phyloP scores from a whole-genome alignment of 2,888 invertebrate genomes.

The Drosophila hamatofila region DNA sequence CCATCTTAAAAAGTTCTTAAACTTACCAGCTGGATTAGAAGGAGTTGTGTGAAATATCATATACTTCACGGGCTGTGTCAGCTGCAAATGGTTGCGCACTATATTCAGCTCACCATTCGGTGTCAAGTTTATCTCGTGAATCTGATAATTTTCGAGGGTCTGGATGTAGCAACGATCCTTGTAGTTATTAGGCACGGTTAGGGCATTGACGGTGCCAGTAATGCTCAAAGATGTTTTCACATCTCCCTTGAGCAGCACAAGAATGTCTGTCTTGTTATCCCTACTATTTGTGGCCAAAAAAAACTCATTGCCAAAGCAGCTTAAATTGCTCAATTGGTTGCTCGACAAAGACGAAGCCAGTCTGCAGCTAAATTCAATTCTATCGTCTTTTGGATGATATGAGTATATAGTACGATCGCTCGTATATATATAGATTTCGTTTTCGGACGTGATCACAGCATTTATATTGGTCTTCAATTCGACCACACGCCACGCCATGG shows the following conservation, averaged over 20 bases:
- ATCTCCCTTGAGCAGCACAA: constrained; percentile 30
- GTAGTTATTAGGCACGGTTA: constrained; percentile 22
- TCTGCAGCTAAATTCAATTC: constrained; percentile 1
- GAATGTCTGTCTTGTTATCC: constrained; percentile 32
- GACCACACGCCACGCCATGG: constrained; percentile 89
- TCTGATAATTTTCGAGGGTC: constrained; percentile 44
- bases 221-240: constrained; percentile 24
- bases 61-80: constrained; percentile 57
- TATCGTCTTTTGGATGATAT: constrained; percentile 30
- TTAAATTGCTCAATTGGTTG: constrained; percentile 50
- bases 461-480: constrained; percentile 87
- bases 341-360: constrained; percentile 33
- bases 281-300: constrained; percentile 53
- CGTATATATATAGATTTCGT: constrained; percentile 67
- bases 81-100: constrained; percentile 38
- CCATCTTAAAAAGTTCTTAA: too few relatives aligned
- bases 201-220: constrained; percentile 54
- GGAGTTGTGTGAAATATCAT: constrained; percentile 49
- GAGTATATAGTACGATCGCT: constrained; percentile 53
- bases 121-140: constrained; percentile 45
- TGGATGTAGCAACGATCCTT: constrained; percentile 54
- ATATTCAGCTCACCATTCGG: constrained; percentile 14
- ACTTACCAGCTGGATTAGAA: constrained; percentile 29
- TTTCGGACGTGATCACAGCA: constrained; percentile 84
- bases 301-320: constrained; percentile 24